phyloP scores from a whole-genome alignment of 1,140 invertebrate species.

The Pseudobourletiella spinata region DNA sequence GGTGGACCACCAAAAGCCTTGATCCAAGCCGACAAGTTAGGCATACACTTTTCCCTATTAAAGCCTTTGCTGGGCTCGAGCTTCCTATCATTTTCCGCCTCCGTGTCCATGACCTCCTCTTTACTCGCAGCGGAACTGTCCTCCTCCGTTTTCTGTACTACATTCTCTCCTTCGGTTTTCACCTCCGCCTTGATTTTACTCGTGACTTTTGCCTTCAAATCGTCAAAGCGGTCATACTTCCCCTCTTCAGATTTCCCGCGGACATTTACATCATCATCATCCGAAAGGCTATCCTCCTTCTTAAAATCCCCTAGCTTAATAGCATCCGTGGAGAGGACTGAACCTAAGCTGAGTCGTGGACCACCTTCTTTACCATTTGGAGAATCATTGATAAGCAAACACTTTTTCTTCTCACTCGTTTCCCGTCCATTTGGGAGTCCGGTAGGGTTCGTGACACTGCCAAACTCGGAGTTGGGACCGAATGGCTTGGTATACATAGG shows the following conservation, averaged over 20 bases:
- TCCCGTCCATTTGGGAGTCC: not conserved
- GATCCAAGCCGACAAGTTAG: conserved; percentile 80
- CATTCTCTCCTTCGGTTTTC: not conserved
- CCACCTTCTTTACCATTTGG: conserved; percentile 31
- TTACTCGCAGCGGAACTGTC: conserved; percentile 34
- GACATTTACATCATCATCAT: conserved; percentile 18
- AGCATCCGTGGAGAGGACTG: conserved; percentile 29
- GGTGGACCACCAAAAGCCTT: conserved; percentile 73
- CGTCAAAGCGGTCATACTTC: conserved; percentile 1
- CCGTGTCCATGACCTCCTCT: conserved; percentile 42
- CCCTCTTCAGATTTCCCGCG: not conserved
- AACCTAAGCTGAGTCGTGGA: conserved; percentile 35
- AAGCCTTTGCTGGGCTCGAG: conserved; percentile 40
- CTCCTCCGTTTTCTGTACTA: conserved; percentile 36
- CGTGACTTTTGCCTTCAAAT: conserved; percentile 1
- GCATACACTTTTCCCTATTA: conserved; percentile 58
- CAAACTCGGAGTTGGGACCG: not conserved
- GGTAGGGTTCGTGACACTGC: not conserved
- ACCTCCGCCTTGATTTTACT: not conserved
- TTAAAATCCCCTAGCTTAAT: conserved; percentile 28
- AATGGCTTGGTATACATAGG: not conserved
- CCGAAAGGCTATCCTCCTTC: conserved; percentile 9
- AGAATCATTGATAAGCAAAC: conserved; percentile 30
- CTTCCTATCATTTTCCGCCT: conserved; percentile 40
- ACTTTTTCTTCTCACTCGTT: conserved; percentile 28